Evolutionary conservation across 1,140 invertebrate species (phyloP).

Genomic region (Diachasmimorpha longicaudata): DNA sequence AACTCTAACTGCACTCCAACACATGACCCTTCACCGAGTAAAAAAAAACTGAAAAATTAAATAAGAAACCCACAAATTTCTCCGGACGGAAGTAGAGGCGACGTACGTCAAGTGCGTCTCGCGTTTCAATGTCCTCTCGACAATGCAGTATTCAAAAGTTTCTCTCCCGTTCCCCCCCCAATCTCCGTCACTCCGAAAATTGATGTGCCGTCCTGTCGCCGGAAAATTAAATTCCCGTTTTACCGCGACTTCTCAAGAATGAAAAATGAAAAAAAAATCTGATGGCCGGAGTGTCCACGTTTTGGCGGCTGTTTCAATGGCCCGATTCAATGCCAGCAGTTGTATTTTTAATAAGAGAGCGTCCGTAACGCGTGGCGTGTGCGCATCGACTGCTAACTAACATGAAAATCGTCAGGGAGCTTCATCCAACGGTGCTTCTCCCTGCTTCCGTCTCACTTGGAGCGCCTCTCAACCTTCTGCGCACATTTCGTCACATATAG

Average conservation of each 20-base stretch:
- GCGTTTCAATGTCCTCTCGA: background rate
- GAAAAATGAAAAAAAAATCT: background rate
- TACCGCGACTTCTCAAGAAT: no score
- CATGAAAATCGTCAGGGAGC: slow-evolving; percentile 43
- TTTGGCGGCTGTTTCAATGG: no score
- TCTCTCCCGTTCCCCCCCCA: background rate
- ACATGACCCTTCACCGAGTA: background rate
- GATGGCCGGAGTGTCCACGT: background rate
- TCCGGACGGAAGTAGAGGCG: background rate
- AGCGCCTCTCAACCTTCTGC: slow-evolving; percentile 17
- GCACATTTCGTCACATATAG: slow-evolving; percentile 31
- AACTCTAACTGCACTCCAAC: background rate
- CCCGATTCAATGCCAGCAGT: background rate
- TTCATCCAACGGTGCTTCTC: slow-evolving; percentile 32
- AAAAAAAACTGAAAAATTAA: background rate
- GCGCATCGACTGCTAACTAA: slow-evolving; percentile 62
- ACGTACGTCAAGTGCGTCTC: background rate
- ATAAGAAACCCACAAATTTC: background rate
- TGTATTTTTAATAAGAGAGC: background rate
- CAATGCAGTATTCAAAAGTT: background rate
- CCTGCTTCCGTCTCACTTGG: slow-evolving; percentile 8
- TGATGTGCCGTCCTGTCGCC: no score
- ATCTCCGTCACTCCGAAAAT: no score
- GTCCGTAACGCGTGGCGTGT: slow-evolving; percentile 58
- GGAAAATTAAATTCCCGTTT: no score